phyloP scores from a whole-genome alignment of 2,113 vertebrate genomes.

The Accipiter virgatus region DNA sequence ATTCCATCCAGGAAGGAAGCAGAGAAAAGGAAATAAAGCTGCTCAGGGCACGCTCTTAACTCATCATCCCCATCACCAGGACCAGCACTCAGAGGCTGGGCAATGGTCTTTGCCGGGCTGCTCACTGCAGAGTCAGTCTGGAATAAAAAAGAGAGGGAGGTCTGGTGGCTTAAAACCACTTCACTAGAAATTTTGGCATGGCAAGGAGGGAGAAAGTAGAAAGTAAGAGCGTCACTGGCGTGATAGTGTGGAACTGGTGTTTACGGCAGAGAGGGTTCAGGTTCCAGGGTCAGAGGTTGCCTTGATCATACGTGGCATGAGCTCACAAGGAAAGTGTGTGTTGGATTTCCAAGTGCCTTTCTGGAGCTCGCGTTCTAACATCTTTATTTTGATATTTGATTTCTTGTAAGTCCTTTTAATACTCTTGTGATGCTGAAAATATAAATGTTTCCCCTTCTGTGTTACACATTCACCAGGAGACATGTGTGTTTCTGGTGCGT shows the following conservation, averaged over 20 bases:
- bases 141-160: background rate
- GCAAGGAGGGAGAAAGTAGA: background rate
- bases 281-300: background rate
- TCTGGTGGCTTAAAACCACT: background rate
- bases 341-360: background rate
- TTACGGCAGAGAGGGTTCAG: background rate
- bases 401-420: background rate
- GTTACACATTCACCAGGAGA: no score
- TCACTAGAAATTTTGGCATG: background rate
- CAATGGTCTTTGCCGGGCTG: background rate
- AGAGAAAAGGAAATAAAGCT: background rate
- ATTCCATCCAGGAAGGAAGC: conserved; percentile 45
- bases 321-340: background rate
- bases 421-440: background rate
- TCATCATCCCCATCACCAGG: background rate
- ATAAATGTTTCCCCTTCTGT: no score
- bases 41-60: background rate
- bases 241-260: background rate
- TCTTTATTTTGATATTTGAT: background rate
- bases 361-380: background rate
- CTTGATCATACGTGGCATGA: background rate
- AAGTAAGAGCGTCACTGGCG: background rate
- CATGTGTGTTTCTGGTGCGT: no score
- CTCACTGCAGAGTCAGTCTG: background rate
- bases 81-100: background rate